phyloP scores from a whole-genome alignment of 1,140 invertebrate genomes.

The Temnothorax curvispinosus region DNA sequence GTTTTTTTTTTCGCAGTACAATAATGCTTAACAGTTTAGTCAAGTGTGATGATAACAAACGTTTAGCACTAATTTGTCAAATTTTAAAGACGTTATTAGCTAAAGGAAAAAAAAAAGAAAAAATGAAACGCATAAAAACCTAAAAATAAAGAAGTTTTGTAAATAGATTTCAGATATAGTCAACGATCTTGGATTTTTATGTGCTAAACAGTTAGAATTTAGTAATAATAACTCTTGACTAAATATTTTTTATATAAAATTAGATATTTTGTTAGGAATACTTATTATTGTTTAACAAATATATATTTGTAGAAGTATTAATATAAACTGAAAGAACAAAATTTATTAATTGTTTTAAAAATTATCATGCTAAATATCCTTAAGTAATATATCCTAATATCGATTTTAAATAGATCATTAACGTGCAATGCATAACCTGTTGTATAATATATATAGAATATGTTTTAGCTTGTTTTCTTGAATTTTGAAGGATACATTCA shows the following conservation, averaged over 20 bases:
- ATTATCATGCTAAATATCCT: constrained; percentile 55
- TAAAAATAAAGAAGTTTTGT: constrained; percentile 1
- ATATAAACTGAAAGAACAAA: neutral
- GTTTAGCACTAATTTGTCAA: constrained; percentile 59
- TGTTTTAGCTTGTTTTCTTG: neutral
- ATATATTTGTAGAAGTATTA: neutral
- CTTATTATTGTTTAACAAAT: constrained; percentile 20
- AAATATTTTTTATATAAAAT: constrained; percentile 6
- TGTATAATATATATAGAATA: constrained; percentile 10
- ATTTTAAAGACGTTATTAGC: constrained; percentile 29
- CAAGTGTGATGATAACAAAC: constrained; percentile 69
- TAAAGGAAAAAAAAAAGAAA: neutral
- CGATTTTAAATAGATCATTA: neutral
- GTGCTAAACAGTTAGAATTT: neutral
- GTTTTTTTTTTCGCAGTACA: constrained; percentile 52
- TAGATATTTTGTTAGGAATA: constrained; percentile 3
- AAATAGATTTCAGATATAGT: constrained; percentile 9
- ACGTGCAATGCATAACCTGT: constrained; percentile 41
- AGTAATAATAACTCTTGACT: neutral
- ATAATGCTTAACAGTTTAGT: constrained; percentile 73
- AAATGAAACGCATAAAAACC: constrained; percentile 41
- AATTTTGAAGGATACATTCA: neutral
- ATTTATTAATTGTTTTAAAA: constrained; percentile 1
- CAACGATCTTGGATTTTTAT: neutral
- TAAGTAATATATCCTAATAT: constrained; percentile 43